Evolutionary conservation across 2,888 invertebrate genomes (phyloP), one percentile per base, ranked within the genome.

Genomic region (Chloromyia formosa): DNA sequence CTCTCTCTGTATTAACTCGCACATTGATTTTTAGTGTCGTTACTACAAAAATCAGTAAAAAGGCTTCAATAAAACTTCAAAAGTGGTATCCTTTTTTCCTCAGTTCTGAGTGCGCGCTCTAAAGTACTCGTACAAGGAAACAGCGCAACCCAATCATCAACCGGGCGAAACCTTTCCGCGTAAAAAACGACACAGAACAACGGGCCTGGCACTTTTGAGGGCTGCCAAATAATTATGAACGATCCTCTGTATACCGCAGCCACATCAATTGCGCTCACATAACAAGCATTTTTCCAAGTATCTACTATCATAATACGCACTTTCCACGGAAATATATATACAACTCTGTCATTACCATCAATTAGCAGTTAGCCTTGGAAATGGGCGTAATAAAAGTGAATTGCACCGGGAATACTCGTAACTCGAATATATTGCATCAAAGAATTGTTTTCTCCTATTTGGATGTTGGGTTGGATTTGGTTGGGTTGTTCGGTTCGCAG

Each of bases 351-450:
- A 66, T 66, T 66, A 66, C 66, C 66, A 66, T 66, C 66, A 66
- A 66, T 66, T 66, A 66, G 66, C 66, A 66, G 66, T 66, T 66
- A 66, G 66, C 66, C 66, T 66, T 66, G 66, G 66, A 66, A 66
- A 45, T 35, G 49, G 22, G 66, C 66, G 66, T 22, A 66, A 66
- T 66, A 66, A 66, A 66, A 66, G 9, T 49, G 66, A 49, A 66
- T 66, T 66, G 27, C 61, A 66, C 66, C 49, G 18, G 12, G 10
- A 27, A 66, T 66, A 35, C 27, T 35, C 27, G 27, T 35, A 35
- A 35, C 27, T 35, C 7, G 27, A 35, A 35, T 35, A 35, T 35
- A 35, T 35, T 35, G 27, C 27, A 35, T 35, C 27, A 35, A 35
- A 35, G 7, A 35, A 35, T 35, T 35, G 27, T 35, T 35, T 35